Evolutionary conservation across 2,797 vertebrate genomes (phyloP).

Genomic region (Microctenopoma lineatum): DNA sequence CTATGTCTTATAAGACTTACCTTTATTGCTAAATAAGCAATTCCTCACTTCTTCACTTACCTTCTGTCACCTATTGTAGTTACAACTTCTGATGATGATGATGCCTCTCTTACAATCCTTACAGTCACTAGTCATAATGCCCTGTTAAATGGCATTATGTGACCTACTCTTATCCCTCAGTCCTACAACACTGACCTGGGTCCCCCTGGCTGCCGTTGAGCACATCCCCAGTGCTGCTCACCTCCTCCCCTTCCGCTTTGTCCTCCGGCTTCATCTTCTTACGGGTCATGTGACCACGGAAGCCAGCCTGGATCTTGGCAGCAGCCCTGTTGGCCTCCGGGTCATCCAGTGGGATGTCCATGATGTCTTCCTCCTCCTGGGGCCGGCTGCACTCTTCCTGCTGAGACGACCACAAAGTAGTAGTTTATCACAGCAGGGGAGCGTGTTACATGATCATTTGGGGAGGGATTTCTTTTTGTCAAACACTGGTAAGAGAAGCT

Average conservation of each 20-base stretch:
- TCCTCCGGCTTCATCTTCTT: slow-evolving; percentile 98
- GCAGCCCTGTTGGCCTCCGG: slow-evolving; percentile 96
- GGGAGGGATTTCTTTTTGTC: slow-evolving; percentile 1
- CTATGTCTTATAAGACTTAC: background rate
- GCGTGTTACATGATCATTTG: slow-evolving; percentile 17
- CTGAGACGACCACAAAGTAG: slow-evolving; percentile 12
- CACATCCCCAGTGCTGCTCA: slow-evolving; percentile 87
- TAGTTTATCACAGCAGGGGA: slow-evolving; percentile 15
- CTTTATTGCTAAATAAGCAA: background rate
- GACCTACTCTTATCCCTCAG: slow-evolving; percentile 57
- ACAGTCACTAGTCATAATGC: slow-evolving; percentile 58
- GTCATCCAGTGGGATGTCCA: slow-evolving; percentile 97
- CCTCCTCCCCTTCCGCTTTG: slow-evolving; percentile 91
- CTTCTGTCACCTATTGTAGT: slow-evolving; percentile 29
- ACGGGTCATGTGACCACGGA: slow-evolving; percentile 98
- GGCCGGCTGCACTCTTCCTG: slow-evolving; percentile 92
- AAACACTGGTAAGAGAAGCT: slow-evolving; percentile 25
- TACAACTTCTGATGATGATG: slow-evolving; percentile 21
- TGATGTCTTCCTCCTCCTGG: slow-evolving; percentile 94
- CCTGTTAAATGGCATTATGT: slow-evolving; percentile 46
- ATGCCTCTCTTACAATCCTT: slow-evolving; percentile 36
- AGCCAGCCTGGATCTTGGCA: slow-evolving; percentile 98
- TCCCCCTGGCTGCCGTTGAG: slow-evolving; percentile 80
- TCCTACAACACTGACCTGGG: slow-evolving; percentile 80
- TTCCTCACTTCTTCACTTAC: slow-evolving; percentile 46